Conservation (phyloP, 92 coral and sea anemone genomes). For the Phenganax subtilis region DNA sequence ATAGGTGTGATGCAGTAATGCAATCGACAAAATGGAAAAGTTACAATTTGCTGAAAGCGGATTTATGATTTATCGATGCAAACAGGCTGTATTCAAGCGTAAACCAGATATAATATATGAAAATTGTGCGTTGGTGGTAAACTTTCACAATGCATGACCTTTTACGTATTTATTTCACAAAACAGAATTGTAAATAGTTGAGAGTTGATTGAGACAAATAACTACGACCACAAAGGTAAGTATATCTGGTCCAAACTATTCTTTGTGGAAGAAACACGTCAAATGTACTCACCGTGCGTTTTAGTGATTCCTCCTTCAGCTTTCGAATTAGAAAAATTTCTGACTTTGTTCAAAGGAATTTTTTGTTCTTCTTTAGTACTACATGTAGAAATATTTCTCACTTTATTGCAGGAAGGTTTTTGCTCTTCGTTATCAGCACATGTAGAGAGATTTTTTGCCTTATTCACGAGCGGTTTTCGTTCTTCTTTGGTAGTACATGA, state of each 20-base stretch:
- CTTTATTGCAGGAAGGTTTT: too few relatives aligned
- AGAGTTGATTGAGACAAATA: background rate
- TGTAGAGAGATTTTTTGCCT: conserved; percentile 36
- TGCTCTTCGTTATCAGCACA: too few relatives aligned
- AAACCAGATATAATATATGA: too few relatives aligned
- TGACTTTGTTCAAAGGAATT: background rate
- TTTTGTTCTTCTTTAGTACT: conserved; percentile 1
- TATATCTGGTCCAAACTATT: background rate
- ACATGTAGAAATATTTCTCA: too few relatives aligned
- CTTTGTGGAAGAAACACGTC: background rate
- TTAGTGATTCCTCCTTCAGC: conserved; percentile 8
- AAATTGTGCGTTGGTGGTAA: too few relatives aligned
- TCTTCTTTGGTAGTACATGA: conserved; percentile 31
- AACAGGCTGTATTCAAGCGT: too few relatives aligned
- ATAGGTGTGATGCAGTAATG: background rate
- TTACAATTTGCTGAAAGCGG: too few relatives aligned
- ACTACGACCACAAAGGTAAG: too few relatives aligned
- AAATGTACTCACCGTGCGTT: conserved; percentile 5
- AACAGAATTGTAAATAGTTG: background rate
- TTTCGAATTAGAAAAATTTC: background rate
- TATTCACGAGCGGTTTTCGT: conserved; percentile 39
- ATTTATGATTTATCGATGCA: too few relatives aligned
- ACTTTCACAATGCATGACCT: too few relatives aligned
- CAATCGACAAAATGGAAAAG: too few relatives aligned
- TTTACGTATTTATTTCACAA: too few relatives aligned